Conservation (phyloP, 2,113 vertebrate species). For the Xiphorhynchus elegans region DNA sequence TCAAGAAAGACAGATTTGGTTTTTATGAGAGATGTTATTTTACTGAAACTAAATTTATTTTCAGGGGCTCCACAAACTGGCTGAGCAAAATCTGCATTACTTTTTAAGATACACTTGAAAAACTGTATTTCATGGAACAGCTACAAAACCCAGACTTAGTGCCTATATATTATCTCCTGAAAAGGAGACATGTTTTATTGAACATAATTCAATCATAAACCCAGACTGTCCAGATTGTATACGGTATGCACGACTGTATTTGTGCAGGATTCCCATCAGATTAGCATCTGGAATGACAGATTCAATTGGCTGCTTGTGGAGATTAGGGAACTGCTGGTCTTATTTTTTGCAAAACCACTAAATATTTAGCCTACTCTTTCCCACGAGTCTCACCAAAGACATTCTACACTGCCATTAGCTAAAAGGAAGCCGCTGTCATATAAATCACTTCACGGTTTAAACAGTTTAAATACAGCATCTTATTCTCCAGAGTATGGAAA, state of each 20-base stretch:
- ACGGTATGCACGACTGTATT: background rate
- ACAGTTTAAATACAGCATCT: background rate
- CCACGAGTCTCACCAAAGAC: background rate
- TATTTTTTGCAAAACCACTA: background rate
- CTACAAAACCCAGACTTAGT: conserved; percentile 21
- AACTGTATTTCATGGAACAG: conserved; percentile 33
- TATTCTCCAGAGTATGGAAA: background rate
- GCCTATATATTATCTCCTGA: conserved; percentile 3
- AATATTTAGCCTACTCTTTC: background rate
- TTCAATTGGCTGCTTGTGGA: background rate
- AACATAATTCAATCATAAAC: conserved; percentile 55
- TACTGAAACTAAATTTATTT: conserved; percentile 69
- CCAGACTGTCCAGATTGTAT: background rate
- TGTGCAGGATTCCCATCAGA: background rate
- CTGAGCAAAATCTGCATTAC: conserved; percentile 46
- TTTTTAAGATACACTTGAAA: conserved; percentile 62
- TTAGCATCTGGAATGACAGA: conserved; percentile 23
- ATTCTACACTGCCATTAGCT: background rate
- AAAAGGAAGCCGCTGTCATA: background rate
- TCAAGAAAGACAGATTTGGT: conserved; percentile 51
- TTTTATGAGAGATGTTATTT: conserved; percentile 66
- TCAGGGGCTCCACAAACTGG: conserved; percentile 54
- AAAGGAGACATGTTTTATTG: conserved; percentile 61
- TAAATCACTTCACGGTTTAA: background rate
- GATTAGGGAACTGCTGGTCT: background rate